phyloP scores from a whole-genome alignment of 2,888 invertebrate genomes.

The Rambutsinella grinnellia region DNA sequence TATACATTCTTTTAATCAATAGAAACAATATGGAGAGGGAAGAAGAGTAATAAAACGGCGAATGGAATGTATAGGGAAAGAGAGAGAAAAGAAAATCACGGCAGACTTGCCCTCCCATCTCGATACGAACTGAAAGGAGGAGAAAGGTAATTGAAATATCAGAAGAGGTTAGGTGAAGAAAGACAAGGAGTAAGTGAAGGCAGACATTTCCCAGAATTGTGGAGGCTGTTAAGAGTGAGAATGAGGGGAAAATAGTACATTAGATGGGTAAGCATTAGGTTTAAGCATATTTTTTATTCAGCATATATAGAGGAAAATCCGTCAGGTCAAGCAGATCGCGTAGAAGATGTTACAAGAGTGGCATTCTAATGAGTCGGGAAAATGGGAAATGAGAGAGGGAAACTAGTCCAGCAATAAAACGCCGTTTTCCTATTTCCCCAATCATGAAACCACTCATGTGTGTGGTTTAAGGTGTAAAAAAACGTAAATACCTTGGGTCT shows the following conservation, averaged over 20 bases:
- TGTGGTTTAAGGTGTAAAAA: neutral
- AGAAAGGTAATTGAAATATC: constrained; percentile 42
- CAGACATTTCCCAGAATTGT: neutral
- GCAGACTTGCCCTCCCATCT: neutral
- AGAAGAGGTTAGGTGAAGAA: constrained; percentile 11
- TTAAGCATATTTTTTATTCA: too few species aligned
- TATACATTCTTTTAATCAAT: neutral
- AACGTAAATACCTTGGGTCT: too few species aligned
- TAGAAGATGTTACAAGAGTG: constrained; percentile 11
- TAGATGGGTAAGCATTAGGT: too few species aligned
- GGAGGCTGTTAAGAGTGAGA: constrained; percentile 6
- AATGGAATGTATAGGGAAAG: constrained; percentile 30
- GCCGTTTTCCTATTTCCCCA: neutral
- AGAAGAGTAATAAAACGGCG: constrained; percentile 34
- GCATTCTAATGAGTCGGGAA: constrained; percentile 42
- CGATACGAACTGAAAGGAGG: neutral
- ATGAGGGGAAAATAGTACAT: neutral
- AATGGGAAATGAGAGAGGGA: neutral
- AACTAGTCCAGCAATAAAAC: neutral
- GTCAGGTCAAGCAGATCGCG: constrained; percentile 32
- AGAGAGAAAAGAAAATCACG: constrained; percentile 32
- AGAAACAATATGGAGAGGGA: neutral
- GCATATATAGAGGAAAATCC: neutral
- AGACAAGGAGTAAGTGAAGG: neutral
- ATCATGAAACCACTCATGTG: neutral